Evolutionary conservation across 2,113 vertebrate genomes (phyloP).

Genomic region (Melozone crissalis): DNA sequence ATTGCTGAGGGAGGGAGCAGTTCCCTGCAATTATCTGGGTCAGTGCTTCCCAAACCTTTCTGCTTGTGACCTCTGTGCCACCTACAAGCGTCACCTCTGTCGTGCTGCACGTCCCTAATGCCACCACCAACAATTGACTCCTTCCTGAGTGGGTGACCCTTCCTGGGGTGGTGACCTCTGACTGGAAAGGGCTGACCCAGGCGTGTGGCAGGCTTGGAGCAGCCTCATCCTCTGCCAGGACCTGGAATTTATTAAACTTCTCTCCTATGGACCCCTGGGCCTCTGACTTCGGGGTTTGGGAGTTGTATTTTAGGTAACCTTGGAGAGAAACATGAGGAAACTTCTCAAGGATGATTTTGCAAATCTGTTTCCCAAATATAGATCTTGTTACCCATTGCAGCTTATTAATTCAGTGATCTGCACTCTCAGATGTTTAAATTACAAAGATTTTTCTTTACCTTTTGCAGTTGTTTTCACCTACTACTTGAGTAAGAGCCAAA

Average conservation of each 20-base stretch:
- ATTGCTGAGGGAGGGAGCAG: background rate
- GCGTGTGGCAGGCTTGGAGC: background rate
- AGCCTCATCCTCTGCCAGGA: background rate
- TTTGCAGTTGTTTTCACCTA: background rate
- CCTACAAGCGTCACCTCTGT: slow-evolving; percentile 37
- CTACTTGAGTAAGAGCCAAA: background rate
- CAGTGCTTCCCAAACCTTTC: slow-evolving; percentile 14
- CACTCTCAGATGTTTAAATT: background rate
- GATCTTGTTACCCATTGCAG: background rate
- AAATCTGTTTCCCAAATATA: background rate
- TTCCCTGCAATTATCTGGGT: slow-evolving; percentile 31
- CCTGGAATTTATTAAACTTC: background rate
- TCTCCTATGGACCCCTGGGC: background rate
- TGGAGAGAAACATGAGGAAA: background rate
- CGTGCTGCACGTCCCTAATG: background rate
- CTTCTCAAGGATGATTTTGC: background rate
- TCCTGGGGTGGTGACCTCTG: background rate
- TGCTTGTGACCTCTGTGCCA: background rate
- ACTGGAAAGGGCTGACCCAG: background rate
- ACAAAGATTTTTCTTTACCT: background rate
- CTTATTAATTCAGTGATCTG: background rate
- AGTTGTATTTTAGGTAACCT: background rate
- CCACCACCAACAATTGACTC: background rate
- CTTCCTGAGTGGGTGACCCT: slow-evolving; percentile 22
- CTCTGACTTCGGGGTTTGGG: background rate